Evolutionary conservation across 2,113 vertebrate genomes (phyloP), one percentile per base, ranked within the genome.

Genomic region (Colinus virginianus): DNA sequence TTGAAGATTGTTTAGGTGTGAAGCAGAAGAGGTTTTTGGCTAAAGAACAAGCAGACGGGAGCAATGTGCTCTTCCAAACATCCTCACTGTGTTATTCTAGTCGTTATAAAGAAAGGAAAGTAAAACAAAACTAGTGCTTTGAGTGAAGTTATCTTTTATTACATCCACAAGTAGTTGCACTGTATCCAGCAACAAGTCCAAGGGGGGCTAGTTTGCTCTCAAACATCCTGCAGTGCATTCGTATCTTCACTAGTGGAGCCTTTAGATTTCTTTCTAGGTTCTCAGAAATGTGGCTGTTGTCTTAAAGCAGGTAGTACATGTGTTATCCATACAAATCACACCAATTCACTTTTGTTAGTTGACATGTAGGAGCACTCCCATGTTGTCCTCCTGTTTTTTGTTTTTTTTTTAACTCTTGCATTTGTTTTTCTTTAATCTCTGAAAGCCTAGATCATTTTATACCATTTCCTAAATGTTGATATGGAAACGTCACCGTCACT

Each of bases 391-490:
- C 49, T 83, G 36, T 36, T 40, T 36, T 40, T 40, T 40, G 11
- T 68, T 90, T 88, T 83, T 66, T 92, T 93, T 55, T 68, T 71
- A 36, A 25, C 46, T 93, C 58, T 88, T 87, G 88, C 64, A 82
- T 70, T 90, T 95, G 91, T 88, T 88, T 87, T 70, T 69, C 92
- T 95, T 96, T 94, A 45, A 84, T 94, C 78, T 96, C 74, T 81
- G 89, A 91, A 95, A 96, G 76, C 55, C 64, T 62, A 90, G 84
- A 90, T 96, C 87, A 56, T 91, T 92, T 78, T 62, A 20, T 87
- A 87, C 66, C 51, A 17, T 83, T 89, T 94, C 58, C 82, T 59
- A 74, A 68, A 48, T 82, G 71, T 7, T 94, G 81, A 90, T 92
- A 26, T 28, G 30, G 75, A 48, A 82, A 10, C 59, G 76, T 87